Percentiles rank a stretch among this genome's conserved stretches.
phyloP scores from a whole-genome alignment of 1,140 invertebrate genomes.

The Orius laevigatus region DNA sequence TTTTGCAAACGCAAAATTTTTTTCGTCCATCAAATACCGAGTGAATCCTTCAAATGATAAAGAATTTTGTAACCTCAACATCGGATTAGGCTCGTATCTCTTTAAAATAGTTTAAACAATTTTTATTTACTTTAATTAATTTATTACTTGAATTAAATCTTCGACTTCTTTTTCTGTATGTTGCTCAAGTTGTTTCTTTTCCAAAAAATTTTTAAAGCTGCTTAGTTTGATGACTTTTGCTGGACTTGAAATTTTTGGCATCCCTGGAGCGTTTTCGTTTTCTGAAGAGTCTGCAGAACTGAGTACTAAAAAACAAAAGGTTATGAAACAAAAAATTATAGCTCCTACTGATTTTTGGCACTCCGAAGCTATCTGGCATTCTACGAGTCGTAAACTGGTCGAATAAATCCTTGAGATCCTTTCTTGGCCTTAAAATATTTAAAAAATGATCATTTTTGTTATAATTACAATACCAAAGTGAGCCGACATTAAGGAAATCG shows the following conservation, averaged over 20 bases:
- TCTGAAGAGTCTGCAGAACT: slow-evolving; percentile 50
- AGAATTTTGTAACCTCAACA: slow-evolving; percentile 56
- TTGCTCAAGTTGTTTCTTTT: slow-evolving; percentile 68
- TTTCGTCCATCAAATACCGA: slow-evolving; percentile 79
- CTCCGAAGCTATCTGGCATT: slow-evolving; percentile 35
- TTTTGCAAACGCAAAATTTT: slow-evolving; percentile 78
- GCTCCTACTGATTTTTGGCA: slow-evolving; percentile 42
- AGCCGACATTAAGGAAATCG: slow-evolving; percentile 82
- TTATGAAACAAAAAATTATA: too few species aligned
- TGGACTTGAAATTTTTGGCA: slow-evolving; percentile 59
- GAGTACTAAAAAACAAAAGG: slow-evolving; percentile 34
- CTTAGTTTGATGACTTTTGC: slow-evolving; percentile 64
- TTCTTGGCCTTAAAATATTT: slow-evolving; percentile 59
- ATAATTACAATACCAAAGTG: slow-evolving; percentile 48
- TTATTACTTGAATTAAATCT: slow-evolving; percentile 23
- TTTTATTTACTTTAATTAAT: too few species aligned
- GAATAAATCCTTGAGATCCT: slow-evolving; percentile 82
- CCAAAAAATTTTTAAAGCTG: slow-evolving; percentile 70
- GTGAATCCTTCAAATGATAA: slow-evolving; percentile 93
- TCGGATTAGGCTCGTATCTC: slow-evolving; percentile 77
- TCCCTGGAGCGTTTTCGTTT: slow-evolving; percentile 32
- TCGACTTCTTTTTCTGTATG: slow-evolving; percentile 61
- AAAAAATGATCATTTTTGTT: slow-evolving; percentile 13
- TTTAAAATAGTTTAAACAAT: slow-evolving; percentile 28
- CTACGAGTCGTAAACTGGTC: slow-evolving; percentile 60